Evolutionary conservation across 2,797 vertebrate genomes (phyloP), one percentile per base, ranked within the genome.

Genomic region (Novumbra hubbsi): DNA sequence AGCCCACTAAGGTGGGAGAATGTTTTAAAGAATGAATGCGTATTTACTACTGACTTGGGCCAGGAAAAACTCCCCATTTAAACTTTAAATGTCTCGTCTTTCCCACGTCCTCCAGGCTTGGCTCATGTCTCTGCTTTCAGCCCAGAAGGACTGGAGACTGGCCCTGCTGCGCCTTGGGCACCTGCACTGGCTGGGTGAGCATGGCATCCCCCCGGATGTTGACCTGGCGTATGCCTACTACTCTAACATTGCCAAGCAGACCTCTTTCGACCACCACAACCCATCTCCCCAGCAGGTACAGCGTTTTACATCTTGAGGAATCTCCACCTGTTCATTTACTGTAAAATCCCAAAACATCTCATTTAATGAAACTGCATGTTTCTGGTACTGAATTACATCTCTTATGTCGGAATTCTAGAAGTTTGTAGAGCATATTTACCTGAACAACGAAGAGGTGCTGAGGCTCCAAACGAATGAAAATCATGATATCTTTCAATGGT

Each of bases 401-500:
- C 2, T 2, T 17, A 8, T 49, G 11, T 69, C 21, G 41, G 16
- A 49, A 2, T 45, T 71, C 1, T 9, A 95, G 94, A 84, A 81
- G 0, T 94, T 83, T 81, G 94, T 94, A 30, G 94, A 95, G 80
- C 78, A 85, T 11, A 70, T 95, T 81, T 88, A 88, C 73, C 77
- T 95, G 66, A 91, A 91, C 62, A 83, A 95, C 2, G 92, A 95
- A 1, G 90, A 93, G 27, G 68, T 71, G 1, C 70, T 95, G 78
- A 87, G 85, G 45, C 77, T 83, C 4, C 94, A 95, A 83, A 95
- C 94, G 17, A 88, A 63, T 57, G 83, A 94, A 76, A 76, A 94
- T 8, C 90, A 94, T 52, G 93, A 95, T 67, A 83, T 95, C 73
- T 95, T 95, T 83, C 90, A 93, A 15, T 95, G 94, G 94, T 88